Percentiles rank a stretch among this genome's conserved stretches.
phyloP scores from a whole-genome alignment of 2,797 vertebrate genomes.

The Mus spretus region DNA sequence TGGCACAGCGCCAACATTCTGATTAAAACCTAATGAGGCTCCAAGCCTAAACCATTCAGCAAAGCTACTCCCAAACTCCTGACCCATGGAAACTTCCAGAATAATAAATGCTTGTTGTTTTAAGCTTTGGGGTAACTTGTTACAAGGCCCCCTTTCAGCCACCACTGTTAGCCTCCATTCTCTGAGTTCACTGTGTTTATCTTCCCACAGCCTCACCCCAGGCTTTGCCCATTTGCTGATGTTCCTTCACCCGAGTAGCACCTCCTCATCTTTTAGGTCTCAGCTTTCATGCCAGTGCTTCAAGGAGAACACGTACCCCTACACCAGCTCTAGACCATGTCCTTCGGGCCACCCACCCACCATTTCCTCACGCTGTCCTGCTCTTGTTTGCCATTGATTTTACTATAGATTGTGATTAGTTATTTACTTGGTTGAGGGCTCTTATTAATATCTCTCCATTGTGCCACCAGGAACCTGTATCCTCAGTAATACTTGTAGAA shows the following conservation, averaged over 20 bases:
- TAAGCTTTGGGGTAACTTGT: neutral
- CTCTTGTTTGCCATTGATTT: constrained; percentile 20
- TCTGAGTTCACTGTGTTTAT: neutral
- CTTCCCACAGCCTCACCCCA: neutral
- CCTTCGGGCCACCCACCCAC: neutral
- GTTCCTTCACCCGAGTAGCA: neutral
- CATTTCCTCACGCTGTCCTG: neutral
- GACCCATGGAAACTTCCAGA: neutral
- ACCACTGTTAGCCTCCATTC: neutral
- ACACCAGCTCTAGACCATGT: too few species aligned
- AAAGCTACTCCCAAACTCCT: constrained; percentile 48
- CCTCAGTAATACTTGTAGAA: neutral
- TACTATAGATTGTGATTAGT: neutral
- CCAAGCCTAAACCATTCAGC: neutral
- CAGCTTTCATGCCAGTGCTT: neutral
- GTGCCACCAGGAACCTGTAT: neutral
- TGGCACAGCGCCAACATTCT: neutral
- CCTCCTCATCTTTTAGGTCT: neutral
- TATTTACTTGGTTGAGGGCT: constrained; percentile 15
- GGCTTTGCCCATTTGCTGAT: neutral
- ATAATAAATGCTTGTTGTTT: neutral
- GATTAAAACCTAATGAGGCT: neutral
- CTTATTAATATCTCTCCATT: constrained; percentile 6
- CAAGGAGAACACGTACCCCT: neutral
- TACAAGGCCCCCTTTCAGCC: neutral